A percentile compares a stretch with the other conserved stretches of the same genome.
Conservation (phyloP, 2,888 invertebrate species). For the Micoletzkya japonica region DNA sequence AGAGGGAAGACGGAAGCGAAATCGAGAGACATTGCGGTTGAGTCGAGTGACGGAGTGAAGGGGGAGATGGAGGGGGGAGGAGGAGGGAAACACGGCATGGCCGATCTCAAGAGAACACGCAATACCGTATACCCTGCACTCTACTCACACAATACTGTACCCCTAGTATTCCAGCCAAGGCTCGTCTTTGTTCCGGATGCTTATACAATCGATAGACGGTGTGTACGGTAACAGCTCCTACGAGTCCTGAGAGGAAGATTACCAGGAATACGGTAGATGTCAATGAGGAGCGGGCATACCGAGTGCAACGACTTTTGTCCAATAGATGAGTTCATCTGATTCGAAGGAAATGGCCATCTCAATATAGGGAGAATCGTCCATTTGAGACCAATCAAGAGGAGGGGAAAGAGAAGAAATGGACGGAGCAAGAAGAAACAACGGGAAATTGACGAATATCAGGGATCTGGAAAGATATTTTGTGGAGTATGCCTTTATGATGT, state of each 20-base stretch:
- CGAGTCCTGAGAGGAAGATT: background rate
- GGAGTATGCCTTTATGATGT: too few relatives aligned
- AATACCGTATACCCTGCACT: background rate
- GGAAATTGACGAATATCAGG: too few relatives aligned
- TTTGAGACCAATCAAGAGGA: background rate
- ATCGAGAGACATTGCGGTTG: conserved; percentile 26
- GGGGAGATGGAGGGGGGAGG: conserved; percentile 4
- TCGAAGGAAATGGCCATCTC: conserved; percentile 8
- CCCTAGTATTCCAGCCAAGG: background rate
- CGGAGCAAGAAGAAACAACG: background rate
- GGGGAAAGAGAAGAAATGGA: background rate
- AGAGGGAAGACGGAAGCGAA: conserved; percentile 12
- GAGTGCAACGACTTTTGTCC: background rate
- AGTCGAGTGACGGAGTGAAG: conserved; percentile 23
- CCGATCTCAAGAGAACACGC: background rate
- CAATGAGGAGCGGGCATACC: background rate
- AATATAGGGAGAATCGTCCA: background rate
- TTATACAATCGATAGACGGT: conserved; percentile 11
- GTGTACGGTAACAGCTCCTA: conserved; percentile 2
- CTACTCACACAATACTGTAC: background rate
- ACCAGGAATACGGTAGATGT: too few relatives aligned
- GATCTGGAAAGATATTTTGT: too few relatives aligned
- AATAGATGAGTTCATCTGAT: conserved; percentile 7
- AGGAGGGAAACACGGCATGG: background rate
- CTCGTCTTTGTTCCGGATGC: conserved; percentile 5